Conservation (phyloP, 2,888 invertebrate species). For the Mechanitis mazaeus region DNA sequence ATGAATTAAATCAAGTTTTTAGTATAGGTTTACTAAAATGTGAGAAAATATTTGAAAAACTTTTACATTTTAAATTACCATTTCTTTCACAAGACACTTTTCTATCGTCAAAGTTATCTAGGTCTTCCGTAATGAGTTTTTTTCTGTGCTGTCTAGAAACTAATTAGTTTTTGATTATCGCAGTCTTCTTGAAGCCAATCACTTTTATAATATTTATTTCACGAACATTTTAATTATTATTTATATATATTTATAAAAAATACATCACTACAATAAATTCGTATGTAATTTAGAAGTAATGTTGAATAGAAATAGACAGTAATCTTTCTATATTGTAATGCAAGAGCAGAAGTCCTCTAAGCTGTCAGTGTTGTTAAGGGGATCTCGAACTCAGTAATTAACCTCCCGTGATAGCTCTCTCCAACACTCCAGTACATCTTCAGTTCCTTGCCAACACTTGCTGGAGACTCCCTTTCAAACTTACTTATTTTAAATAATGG, state of each 20-base stretch:
- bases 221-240: not conserved
- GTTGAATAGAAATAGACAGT: no score
- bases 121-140: conserved; percentile 21
- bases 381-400: conserved; percentile 21
- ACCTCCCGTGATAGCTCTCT: conserved; percentile 8
- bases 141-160: conserved; percentile 10
- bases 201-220: conserved; percentile 1
- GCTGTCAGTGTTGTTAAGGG: conserved; percentile 8
- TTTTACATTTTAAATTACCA: not conserved
- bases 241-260: no score
- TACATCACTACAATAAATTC: no score
- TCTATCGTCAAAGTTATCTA: conserved; percentile 24
- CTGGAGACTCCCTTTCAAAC: no score
- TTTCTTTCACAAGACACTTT: conserved; percentile 4
- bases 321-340: no score
- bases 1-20: no score
- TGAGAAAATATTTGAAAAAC: not conserved
- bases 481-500: no score
- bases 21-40: no score
- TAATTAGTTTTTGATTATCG: conserved; percentile 22
- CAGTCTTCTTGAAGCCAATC: conserved; percentile 2
- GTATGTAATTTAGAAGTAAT: no score
- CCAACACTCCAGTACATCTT: conserved; percentile 15
- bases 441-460: conserved; percentile 1
- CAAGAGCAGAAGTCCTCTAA: not conserved